Percentiles rank a stretch among this genome's conserved stretches.
phyloP scores from a whole-genome alignment of 1,140 invertebrate genomes.

The Micrasema longulum region DNA sequence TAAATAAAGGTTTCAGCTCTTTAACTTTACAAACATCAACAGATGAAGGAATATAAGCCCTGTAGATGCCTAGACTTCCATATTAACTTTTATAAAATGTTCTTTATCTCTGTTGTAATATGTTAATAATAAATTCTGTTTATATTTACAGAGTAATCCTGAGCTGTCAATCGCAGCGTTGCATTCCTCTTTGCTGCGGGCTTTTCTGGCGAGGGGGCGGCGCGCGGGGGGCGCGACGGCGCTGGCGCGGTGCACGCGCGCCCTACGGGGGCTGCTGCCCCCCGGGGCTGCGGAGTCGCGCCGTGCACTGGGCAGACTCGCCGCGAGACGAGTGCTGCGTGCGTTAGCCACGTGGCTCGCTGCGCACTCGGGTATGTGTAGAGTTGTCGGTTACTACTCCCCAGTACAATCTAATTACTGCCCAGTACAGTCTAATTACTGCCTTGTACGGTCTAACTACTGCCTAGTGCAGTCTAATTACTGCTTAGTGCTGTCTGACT shows the following conservation, averaged over 20 bases:
- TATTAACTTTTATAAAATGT: no score
- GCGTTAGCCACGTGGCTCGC: slow-evolving; percentile 4
- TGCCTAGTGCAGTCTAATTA: no score
- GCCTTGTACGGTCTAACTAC: no score
- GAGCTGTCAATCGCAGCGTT: background rate
- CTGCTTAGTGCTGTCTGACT: no score
- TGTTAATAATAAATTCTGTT: no score
- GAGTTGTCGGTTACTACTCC: background rate
- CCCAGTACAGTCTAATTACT: no score
- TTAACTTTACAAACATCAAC: no score
- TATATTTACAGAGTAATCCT: slow-evolving; percentile 1
- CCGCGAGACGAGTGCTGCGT: background rate
- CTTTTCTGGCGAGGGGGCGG: slow-evolving; percentile 3
- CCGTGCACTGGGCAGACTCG: background rate
- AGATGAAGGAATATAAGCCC: no score
- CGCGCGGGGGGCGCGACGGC: background rate
- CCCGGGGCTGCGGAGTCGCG: background rate
- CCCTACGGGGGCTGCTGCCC: slow-evolving; percentile 29
- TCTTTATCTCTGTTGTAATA: no score
- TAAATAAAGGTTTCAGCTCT: no score
- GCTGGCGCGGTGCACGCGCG: background rate
- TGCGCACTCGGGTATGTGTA: slow-evolving; percentile 5
- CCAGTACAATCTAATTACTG: no score
- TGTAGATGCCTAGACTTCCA: no score
- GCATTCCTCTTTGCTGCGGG: background rate